Evolutionary conservation across 2,113 vertebrate genomes (phyloP), one percentile per base, ranked within the genome.

Genomic region (Aphyosemion australe): DNA sequence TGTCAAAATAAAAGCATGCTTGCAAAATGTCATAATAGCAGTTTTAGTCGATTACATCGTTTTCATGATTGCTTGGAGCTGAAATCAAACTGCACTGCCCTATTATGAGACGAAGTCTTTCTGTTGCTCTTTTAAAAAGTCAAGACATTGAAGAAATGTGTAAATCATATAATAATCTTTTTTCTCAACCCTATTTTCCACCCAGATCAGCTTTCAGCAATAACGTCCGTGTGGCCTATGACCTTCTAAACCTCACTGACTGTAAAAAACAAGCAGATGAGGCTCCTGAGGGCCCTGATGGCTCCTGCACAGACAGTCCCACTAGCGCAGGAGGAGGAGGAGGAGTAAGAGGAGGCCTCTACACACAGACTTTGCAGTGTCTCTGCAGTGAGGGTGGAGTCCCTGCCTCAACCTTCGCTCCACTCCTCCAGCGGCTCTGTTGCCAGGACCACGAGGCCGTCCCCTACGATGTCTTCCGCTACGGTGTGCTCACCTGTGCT

Each of bases 391-490:
- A 93, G 0, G 92, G 94, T 0, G 92, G 89, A 0, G 92, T 94
- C 1, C 94, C 95, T 0, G 92, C 92, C 8, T 93, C 92, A 43
- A 93, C 93, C 0, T 88, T 91, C 0, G 86, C 92, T 0, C 94
- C 93, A 0, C 91, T 98, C 18, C 92, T 98, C 55, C 89, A 51
- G 1, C 94, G 93, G 14, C 91, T 98, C 52, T 91, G 91, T 12
- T 97, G 97, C 76, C 95, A 94, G 0, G 95, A 97, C 82, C 94
- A 98, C 4, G 97, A 98, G 80, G 94, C 93, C 0, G 96, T 98
- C 51, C 95, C 96, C 0, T 96, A 95, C 1, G 93, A 93, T 1
- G 86, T 98, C 50, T 99, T 98, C 89, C 93, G 95, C 1, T 93
- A 96, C 0, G 95, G 95, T 0, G 94, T 95, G 67, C 93, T 96